phyloP scores from a whole-genome alignment of 2,113 vertebrate genomes.

The Monopterus albus region DNA sequence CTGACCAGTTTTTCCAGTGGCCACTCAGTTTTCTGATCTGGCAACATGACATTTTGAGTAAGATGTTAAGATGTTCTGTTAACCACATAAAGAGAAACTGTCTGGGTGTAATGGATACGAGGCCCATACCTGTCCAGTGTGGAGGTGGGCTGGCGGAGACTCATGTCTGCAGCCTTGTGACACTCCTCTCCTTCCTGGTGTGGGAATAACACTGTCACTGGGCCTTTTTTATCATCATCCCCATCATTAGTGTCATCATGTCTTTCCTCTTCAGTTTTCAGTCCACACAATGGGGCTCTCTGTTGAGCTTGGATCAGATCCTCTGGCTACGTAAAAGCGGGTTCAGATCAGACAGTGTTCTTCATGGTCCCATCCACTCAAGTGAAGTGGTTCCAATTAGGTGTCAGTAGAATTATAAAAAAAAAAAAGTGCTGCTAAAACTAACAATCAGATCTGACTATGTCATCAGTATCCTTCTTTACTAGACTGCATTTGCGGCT shows the following conservation, averaged over 20 bases:
- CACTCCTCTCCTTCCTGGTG: constrained; percentile 63
- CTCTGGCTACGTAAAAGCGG: constrained; percentile 29
- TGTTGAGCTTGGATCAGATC: constrained; percentile 44
- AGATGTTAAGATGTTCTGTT: neutral
- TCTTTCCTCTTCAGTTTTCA: constrained; percentile 42
- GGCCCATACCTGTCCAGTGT: constrained; percentile 82
- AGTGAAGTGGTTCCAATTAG: constrained; percentile 17
- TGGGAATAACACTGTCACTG: constrained; percentile 63
- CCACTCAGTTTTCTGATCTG: neutral
- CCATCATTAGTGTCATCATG: constrained; percentile 29
- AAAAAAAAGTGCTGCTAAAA: constrained; percentile 30
- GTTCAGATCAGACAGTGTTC: constrained; percentile 44
- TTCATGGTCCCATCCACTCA: constrained; percentile 54
- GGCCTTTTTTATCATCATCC: constrained; percentile 28
- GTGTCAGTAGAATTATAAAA: neutral
- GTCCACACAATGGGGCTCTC: constrained; percentile 48
- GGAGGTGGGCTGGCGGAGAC: constrained; percentile 80
- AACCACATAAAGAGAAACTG: neutral
- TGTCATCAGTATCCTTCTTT: neutral
- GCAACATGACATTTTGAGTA: neutral
- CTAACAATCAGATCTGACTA: neutral
- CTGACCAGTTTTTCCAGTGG: constrained; percentile 43
- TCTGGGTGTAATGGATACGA: neutral
- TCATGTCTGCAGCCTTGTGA: constrained; percentile 76
- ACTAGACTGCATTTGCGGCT: no score